phyloP scores from a whole-genome alignment of 2,113 vertebrate species.

The Formicarius rufipectus region DNA sequence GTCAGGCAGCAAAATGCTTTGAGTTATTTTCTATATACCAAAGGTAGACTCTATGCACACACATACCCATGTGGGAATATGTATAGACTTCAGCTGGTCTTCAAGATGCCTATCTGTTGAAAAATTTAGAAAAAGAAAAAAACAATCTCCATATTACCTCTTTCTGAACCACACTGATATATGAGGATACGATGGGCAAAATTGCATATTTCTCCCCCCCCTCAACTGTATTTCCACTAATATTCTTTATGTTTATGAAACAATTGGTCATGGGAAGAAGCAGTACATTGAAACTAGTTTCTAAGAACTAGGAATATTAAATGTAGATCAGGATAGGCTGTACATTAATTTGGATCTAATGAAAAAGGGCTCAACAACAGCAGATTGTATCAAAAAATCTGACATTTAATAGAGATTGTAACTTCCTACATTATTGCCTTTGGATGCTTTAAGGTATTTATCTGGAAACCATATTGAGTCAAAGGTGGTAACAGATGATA shows the following conservation, averaged over 20 bases:
- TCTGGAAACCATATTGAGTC: neutral
- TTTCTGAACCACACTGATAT: neutral
- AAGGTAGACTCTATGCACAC: neutral
- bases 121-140: neutral
- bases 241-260: neutral
- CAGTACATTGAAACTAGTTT: neutral
- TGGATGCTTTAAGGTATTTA: neutral
- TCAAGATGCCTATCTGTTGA: neutral
- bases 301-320: neutral
- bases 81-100: neutral
- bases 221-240: neutral
- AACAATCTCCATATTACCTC: neutral
- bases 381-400: neutral
- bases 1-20: neutral
- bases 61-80: neutral
- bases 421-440: neutral
- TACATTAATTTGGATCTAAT: neutral
- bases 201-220: accelerated
- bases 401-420: neutral
- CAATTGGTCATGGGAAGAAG: neutral
- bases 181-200: neutral
- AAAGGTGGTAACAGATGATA: neutral
- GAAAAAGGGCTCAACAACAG: neutral
- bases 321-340: neutral
- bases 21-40: neutral